Base-by-base conservation (phyloP, 2,888 invertebrate genomes). In the Arrhopalites spinosus region DNA sequence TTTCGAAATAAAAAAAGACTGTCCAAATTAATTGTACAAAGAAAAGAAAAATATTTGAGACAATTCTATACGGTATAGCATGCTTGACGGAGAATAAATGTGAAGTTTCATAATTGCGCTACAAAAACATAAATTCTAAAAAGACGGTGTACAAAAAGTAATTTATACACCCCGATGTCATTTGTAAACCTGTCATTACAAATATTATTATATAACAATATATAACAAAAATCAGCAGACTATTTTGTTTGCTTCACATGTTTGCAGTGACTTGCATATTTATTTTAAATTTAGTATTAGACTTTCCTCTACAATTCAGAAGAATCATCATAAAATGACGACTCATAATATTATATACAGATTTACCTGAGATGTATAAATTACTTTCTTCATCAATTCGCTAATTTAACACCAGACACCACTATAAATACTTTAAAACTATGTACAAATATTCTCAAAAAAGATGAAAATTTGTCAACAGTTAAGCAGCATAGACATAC, bases 321-420 rank as follows among this genome's bases (percentile, higher is more conserved):
- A 29, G 30, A 29, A 25, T 63, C 63, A 63, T 3, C 11, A 3
- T 29, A 29, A n/a, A n/a, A n/a, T n/a, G n/a, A n/a, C n/a, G n/a
- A n/a, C n/a, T n/a, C n/a, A n/a, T n/a, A n/a, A n/a, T n/a, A 2
- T 29, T 59, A 13, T 59, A 59, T 20, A 25, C 17, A 29, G 27
- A 17, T 63, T 29, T 63, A 23, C 27, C 20, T 61, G 50, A 50
- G 50, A 50, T 50, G 15, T 5, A 50, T 50, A n/a, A 15, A 50
- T 5, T n/a, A 15, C n/a, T 63, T 29, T 29, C 63, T 2, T 2
- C 13, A 27, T 29, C 63, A 63, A 29, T 29, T 29, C 63, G 59
- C 63, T 63, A 63, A 63, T 5, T 63, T 63, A n/a, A 29, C 63
- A 63, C 63, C 63, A 63, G 63, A 17, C 63, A 63, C 63, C 63